A percentile compares a stretch with the other conserved stretches of the same genome.
Evolutionary conservation across 2,888 invertebrate species (phyloP).

Genomic region (Ecdyonurus torrentis): DNA sequence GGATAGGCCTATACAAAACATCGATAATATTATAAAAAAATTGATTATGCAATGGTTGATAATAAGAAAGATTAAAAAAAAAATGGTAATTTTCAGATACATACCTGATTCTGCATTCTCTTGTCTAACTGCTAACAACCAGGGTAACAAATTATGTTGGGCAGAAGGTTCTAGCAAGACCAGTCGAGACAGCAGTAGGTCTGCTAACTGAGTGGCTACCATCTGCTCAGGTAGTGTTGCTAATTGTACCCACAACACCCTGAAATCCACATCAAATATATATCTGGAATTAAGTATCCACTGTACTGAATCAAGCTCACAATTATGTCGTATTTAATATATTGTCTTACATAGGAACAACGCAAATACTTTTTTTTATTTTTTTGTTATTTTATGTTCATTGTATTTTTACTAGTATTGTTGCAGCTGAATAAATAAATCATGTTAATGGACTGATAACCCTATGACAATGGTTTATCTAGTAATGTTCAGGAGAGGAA

Average conservation of each 20-base stretch:
- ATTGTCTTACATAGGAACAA: background rate
- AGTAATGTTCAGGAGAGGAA: too few species aligned
- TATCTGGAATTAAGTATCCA: too few species aligned
- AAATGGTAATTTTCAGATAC: slow-evolving; percentile 8
- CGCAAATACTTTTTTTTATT: too few species aligned
- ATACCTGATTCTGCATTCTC: slow-evolving; percentile 47
- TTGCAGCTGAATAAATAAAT: too few species aligned
- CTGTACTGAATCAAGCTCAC: background rate
- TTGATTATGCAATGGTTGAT: too few species aligned
- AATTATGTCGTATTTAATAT: background rate
- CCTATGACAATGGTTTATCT: too few species aligned
- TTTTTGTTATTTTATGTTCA: too few species aligned
- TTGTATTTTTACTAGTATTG: too few species aligned
- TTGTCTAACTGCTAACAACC: slow-evolving; percentile 30
- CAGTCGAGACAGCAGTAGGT: slow-evolving; percentile 62
- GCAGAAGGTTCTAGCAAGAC: slow-evolving; percentile 71
- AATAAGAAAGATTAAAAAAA: background rate
- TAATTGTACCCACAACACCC: slow-evolving; percentile 46
- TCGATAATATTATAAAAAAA: background rate
- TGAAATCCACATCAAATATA: slow-evolving; percentile 19
- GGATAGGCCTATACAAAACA: too few species aligned
- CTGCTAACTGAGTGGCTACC: slow-evolving; percentile 64
- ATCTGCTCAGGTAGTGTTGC: slow-evolving; percentile 59
- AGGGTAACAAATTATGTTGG: slow-evolving; percentile 50
- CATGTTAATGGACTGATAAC: too few species aligned